Evolutionary conservation across 1,140 invertebrate genomes (phyloP).

Genomic region (Reticulitermes speratus): DNA sequence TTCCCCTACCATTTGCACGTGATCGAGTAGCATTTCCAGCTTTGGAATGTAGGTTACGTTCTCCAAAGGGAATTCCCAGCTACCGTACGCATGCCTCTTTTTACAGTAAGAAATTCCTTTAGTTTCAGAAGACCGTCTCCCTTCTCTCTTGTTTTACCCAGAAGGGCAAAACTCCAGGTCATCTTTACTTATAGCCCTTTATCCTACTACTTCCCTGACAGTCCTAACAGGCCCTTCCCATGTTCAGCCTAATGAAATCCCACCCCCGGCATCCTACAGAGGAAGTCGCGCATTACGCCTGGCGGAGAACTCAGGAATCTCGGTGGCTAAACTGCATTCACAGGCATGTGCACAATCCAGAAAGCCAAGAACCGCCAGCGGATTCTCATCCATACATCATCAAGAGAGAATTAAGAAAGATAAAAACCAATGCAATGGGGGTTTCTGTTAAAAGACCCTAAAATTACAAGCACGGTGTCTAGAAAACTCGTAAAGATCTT

Average conservation of each 20-base stretch:
- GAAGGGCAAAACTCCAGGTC: neutral
- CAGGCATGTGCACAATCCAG: neutral
- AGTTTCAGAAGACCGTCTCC: neutral
- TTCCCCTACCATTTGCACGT: neutral
- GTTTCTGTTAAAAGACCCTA: neutral
- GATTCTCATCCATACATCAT: neutral
- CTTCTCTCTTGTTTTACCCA: neutral
- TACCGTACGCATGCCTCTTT: neutral
- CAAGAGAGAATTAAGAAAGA: neutral
- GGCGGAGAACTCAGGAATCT: neutral
- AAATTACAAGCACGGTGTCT: neutral
- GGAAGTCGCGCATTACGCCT: neutral
- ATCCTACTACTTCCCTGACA: neutral
- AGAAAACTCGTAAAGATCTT: neutral
- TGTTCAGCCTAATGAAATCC: slow-evolving; percentile 11
- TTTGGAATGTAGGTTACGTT: neutral
- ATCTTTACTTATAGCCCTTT: neutral
- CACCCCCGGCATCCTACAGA: neutral
- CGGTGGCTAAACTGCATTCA: neutral
- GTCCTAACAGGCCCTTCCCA: neutral
- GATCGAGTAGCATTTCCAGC: neutral
- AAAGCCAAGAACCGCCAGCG: neutral
- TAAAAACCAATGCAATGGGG: neutral
- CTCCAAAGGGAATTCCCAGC: neutral
- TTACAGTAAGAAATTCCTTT: slow-evolving; percentile 15